A percentile compares a stretch with the other conserved stretches of the same genome.
These are phyloP conservation scores for Colius striatus DNA, from an alignment of 2,113 vertebrate species.

Conservation along the genomic window DNA sequence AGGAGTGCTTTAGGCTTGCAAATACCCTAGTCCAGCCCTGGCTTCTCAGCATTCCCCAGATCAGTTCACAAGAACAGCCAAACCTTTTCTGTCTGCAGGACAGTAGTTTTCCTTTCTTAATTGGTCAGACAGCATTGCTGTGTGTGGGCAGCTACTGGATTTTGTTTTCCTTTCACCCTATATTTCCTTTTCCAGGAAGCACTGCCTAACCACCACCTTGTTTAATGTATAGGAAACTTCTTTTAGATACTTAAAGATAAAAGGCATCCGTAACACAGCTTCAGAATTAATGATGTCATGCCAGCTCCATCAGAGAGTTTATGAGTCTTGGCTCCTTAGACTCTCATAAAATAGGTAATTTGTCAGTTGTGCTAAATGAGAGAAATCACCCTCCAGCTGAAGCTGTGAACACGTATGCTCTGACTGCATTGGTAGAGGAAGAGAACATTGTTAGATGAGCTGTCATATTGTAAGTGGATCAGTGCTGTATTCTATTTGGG, in stretches of 20 bases:
- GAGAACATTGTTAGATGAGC: background rate
- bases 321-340: slow-evolving; percentile 39
- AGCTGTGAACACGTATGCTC: background rate
- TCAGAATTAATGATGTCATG: slow-evolving; percentile 16
- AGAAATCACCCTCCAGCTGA: slow-evolving; percentile 30
- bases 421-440: background rate
- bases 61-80: background rate
- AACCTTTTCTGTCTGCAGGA: accelerated
- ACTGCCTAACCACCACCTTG: background rate
- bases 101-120: background rate
- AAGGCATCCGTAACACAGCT: background rate
- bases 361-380: slow-evolving; percentile 39
- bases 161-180: background rate
- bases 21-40: background rate
- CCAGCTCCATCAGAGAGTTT: slow-evolving; percentile 5
- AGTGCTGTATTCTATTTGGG: background rate
- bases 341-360: slow-evolving; percentile 30
- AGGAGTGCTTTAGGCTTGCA: background rate
- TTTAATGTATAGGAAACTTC: background rate
- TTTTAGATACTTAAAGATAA: background rate
- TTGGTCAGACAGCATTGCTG: background rate
- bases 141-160: background rate
- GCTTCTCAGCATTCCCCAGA: background rate
- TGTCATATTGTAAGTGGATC: background rate
- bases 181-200: background rate